Base-by-base conservation (phyloP, 2,113 vertebrate species). In the Pseudorasbora parva region DNA sequence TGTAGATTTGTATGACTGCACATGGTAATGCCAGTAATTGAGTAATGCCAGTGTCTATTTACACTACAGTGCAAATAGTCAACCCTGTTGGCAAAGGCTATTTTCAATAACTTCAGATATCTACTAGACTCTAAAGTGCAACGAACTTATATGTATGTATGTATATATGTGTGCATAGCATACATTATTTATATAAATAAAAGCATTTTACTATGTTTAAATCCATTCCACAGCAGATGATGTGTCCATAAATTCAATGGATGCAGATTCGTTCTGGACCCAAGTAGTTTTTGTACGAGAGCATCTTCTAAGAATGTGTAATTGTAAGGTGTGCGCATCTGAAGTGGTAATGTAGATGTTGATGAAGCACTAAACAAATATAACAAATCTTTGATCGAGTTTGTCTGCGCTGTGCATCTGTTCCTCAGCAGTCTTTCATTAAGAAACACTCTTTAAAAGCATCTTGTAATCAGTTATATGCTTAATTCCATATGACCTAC, bases 361-460 rank as follows among this genome's bases (percentile, higher is more conserved):
- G 41, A 56, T 33, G 27, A n/a, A 56, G 47, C 49, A 2, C 47
- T 56, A 33, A 56, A 43, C 41, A 43, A 23, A 69, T 41, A 74
- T 49, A 27, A 4, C 8, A 51, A 47, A 30, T 56, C 25, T 56
- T 30, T 76, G 73, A 33, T 57, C 3, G 33, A n/a, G 51, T 41
- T 57, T 41, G 5, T 23, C 41, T 45, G 5, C 2, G 5, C 41
- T 23, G 2, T 14, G 68, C n/a, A 8, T 45, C 41, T 71, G 41
- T 71, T 71, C 68, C 33, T n/a, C 68, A 45, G 68, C 37, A 3
- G 37, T 45, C 11, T 72, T 72, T 72, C 41, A 45, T 57, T 77
- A 12, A 23, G 47, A 54, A 51, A 75, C 17, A 54, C 11, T 41
- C 10, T 57, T 76, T n/a, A 57, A 21, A 51, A 75, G 17, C 25